A percentile compares a stretch with the other conserved stretches of the same genome.
These are phyloP conservation scores for Malurus alboscapulatus DNA, from an alignment of 2,113 vertebrate species.

Conservation along the genomic window DNA sequence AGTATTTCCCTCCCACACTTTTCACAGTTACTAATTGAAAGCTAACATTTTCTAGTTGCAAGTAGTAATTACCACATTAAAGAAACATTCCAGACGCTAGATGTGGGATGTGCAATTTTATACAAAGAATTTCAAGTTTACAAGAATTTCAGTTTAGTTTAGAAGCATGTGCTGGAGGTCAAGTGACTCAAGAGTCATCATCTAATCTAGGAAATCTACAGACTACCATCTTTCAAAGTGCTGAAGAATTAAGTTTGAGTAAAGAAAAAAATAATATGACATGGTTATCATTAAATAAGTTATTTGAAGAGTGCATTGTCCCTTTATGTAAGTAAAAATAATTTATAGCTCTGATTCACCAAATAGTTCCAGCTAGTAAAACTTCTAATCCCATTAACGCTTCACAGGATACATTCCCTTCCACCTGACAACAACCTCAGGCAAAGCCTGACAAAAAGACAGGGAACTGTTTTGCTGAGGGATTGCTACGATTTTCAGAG, in stretches of 20 bases:
- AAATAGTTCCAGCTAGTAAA: neutral
- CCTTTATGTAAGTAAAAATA: neutral
- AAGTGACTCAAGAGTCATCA: constrained; percentile 7
- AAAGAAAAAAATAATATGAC: neutral
- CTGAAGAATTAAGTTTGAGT: neutral
- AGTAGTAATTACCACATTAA: neutral
- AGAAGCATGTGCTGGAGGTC: neutral
- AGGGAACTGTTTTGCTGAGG: neutral
- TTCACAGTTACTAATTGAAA: neutral
- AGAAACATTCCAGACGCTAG: neutral
- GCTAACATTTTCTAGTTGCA: neutral
- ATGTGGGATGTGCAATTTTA: neutral
- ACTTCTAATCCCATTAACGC: neutral
- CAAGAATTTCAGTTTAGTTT: neutral
- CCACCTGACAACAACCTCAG: neutral
- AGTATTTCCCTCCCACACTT: neutral
- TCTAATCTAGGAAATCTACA: neutral
- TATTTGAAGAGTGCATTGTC: neutral
- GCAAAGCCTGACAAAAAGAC: neutral
- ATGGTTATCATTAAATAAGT: neutral
- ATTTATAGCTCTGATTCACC: neutral
- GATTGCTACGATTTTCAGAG: neutral
- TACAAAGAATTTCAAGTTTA: neutral
- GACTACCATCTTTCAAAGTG: neutral
- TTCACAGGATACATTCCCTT: neutral